A percentile compares a stretch with the other conserved stretches of the same genome.
Evolutionary conservation across 1,140 invertebrate species (phyloP).

Genomic region (Trachymyrmex septentrionalis): DNA sequence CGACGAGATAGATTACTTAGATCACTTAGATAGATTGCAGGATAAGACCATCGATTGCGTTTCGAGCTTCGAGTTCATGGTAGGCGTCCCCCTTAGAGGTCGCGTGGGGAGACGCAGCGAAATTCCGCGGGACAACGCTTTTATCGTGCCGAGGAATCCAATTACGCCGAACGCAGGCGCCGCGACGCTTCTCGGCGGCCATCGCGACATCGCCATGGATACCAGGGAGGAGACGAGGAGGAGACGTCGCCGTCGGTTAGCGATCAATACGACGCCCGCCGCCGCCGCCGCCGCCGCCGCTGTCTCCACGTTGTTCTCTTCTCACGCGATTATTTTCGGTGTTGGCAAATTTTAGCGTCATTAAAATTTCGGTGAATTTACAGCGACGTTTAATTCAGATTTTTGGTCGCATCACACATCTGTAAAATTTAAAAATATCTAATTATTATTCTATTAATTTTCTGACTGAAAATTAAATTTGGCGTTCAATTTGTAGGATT

Average conservation of each 20-base stretch:
- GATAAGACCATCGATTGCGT: not conserved
- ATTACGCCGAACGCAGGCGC: constrained; percentile 48
- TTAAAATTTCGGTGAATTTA: not conserved
- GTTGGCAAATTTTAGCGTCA: not conserved
- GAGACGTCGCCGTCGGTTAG: constrained; percentile 19
- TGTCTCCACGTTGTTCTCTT: not conserved
- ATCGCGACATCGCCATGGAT: constrained; percentile 46
- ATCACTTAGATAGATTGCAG: not conserved
- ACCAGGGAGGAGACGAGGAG: constrained; percentile 51
- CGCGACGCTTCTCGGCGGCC: constrained; percentile 40
- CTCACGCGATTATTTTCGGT: constrained; percentile 25
- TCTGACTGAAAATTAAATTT: too few species aligned
- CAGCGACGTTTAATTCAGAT: not conserved
- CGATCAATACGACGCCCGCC: constrained; percentile 69
- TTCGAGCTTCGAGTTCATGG: not conserved
- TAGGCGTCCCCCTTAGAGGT: constrained; percentile 40
- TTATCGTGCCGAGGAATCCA: constrained; percentile 55
- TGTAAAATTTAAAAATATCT: not conserved
- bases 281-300: not conserved
- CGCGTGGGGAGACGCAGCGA: not conserved
- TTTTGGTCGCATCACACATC: not conserved
- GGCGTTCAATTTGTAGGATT: too few species aligned
- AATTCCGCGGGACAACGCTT: constrained; percentile 55
- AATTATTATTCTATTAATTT: not conserved
- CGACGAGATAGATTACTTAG: too few species aligned